These are phyloP conservation scores for Phlogophora meticulosa DNA, from an alignment of 2,888 invertebrate genomes.

Conservation along the genomic window DNA sequence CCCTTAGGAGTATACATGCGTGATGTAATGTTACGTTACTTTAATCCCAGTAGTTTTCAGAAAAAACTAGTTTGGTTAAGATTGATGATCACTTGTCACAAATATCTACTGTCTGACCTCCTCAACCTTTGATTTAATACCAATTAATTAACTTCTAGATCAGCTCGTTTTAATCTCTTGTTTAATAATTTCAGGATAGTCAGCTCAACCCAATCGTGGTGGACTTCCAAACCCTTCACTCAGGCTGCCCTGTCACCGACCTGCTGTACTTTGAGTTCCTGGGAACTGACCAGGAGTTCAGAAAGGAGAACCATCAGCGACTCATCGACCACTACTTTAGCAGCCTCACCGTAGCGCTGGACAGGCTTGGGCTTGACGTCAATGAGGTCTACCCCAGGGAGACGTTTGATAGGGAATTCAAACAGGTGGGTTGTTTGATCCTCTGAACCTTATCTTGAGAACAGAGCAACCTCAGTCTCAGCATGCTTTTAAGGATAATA, in stretches of 20 bases:
- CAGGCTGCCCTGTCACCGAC: constrained; percentile 71
- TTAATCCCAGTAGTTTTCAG: too few relatives aligned
- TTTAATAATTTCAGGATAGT: constrained; percentile 61
- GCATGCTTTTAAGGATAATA: too few relatives aligned
- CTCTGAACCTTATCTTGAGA: too few relatives aligned
- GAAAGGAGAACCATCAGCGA: constrained; percentile 66
- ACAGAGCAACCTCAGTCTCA: too few relatives aligned
- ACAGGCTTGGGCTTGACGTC: constrained; percentile 65
- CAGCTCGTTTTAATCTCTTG: not conserved
- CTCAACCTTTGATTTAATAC: too few relatives aligned
- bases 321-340: constrained; percentile 72
- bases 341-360: constrained; percentile 67
- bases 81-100: too few relatives aligned
- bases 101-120: too few relatives aligned
- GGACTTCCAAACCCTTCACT: constrained; percentile 77
- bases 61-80: too few relatives aligned
- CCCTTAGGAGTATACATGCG: too few relatives aligned
- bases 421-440: constrained; percentile 62
- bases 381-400: constrained; percentile 72
- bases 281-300: constrained; percentile 76
- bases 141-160: not conserved
- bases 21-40: too few relatives aligned
- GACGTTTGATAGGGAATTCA: constrained; percentile 71
- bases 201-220: constrained; percentile 67
- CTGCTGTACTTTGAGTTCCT: constrained; percentile 75